Conservation (phyloP, 2,113 vertebrate species). For the Platichthys stellatus region DNA sequence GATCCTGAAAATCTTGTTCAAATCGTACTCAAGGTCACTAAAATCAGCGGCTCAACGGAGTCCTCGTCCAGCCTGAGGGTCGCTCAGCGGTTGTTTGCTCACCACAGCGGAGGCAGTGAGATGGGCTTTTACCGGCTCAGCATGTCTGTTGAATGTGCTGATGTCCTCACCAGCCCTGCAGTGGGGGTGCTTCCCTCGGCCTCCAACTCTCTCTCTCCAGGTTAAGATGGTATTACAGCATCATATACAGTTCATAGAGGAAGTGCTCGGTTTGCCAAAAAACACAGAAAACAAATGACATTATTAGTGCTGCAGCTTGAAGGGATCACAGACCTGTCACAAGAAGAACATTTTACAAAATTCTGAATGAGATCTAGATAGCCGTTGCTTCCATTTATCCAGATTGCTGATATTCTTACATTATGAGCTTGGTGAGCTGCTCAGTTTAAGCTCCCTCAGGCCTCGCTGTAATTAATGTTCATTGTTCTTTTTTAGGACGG, state of each 20-base stretch:
- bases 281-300: not conserved
- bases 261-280: not conserved
- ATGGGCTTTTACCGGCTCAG: constrained; percentile 93
- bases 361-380: constrained; percentile 8
- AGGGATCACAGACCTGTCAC: not conserved
- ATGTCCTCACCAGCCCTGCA: constrained; percentile 84
- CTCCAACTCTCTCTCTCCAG: constrained; percentile 81
- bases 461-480: constrained; percentile 60
- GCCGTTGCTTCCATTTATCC: constrained; percentile 23
- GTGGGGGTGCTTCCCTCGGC: constrained; percentile 80
- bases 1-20: constrained; percentile 22
- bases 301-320: constrained; percentile 6
- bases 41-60: constrained; percentile 86
- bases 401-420: constrained; percentile 34
- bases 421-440: constrained; percentile 45
- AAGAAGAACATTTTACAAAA: not conserved
- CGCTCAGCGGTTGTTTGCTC: constrained; percentile 86
- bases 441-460: constrained; percentile 45
- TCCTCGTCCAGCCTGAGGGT: constrained; percentile 90
- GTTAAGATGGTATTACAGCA: constrained; percentile 26
- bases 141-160: constrained; percentile 91
- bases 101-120: constrained; percentile 84
- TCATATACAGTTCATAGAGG: not conserved
- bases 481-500: constrained; percentile 74
- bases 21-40: constrained; percentile 85